Percentiles rank a stretch among this genome's conserved stretches.
Conservation (phyloP, 2,113 vertebrate genomes). For the Ctenodactylus gundi region DNA sequence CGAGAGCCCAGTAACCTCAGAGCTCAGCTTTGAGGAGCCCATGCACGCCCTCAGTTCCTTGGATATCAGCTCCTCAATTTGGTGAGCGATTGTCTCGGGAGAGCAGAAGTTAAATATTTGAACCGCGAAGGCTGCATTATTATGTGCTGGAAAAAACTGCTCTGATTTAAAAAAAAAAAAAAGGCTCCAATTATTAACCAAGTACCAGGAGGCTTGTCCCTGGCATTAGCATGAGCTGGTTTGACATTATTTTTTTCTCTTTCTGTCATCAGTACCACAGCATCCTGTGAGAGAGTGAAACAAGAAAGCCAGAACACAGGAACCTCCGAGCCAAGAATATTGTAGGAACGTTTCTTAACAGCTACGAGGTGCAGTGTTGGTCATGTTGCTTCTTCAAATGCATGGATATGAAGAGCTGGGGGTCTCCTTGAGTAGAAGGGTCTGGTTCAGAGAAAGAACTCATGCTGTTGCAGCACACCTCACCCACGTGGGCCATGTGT, state of each 20-base stretch:
- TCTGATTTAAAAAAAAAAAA: constrained; percentile 5
- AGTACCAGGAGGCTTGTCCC: not conserved
- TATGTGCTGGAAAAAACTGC: not conserved
- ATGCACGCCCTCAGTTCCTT: not conserved
- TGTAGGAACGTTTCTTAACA: not conserved
- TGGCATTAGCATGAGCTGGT: not conserved
- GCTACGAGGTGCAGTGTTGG: not conserved
- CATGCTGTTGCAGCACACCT: not conserved
- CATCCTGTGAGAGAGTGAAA: not conserved
- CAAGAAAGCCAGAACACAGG: not conserved
- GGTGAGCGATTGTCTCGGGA: not conserved
- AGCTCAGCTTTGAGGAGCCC: not conserved
- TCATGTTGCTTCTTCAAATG: not conserved
- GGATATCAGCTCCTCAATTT: not conserved
- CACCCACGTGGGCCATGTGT: no score
- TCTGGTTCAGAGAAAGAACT: not conserved
- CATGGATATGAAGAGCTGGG: not conserved
- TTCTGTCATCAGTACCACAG: not conserved
- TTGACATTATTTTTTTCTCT: constrained; percentile 16
- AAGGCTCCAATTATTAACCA: constrained; percentile 8
- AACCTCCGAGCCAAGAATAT: not conserved
- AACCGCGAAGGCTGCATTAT: not conserved
- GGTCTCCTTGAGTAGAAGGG: not conserved
- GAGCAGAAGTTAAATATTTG: constrained; percentile 25
- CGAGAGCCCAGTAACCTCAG: not conserved